These are phyloP conservation scores for Mus spretus DNA, from an alignment of 2,797 vertebrate species.

Conservation along the genomic window DNA sequence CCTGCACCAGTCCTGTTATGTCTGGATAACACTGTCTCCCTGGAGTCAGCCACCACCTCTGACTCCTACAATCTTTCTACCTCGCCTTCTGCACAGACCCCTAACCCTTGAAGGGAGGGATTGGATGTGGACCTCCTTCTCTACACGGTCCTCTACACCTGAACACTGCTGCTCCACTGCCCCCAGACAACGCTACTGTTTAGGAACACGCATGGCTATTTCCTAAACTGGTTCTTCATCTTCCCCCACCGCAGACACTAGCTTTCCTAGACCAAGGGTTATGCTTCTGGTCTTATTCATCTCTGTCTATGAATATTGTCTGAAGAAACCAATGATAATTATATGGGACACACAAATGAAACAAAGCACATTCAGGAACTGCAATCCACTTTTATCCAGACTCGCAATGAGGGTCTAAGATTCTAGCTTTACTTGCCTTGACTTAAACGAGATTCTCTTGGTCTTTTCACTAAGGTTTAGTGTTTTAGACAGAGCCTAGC, in stretches of 20 bases:
- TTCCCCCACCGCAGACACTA: neutral
- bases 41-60: neutral
- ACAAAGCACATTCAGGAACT: neutral
- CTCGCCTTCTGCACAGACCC: neutral
- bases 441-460: neutral
- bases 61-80: neutral
- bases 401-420: neutral
- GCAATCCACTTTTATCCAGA: conserved; percentile 6
- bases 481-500: neutral
- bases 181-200: neutral
- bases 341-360: neutral
- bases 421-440: neutral
- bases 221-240: neutral
- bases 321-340: neutral
- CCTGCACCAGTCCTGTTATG: neutral
- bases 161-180: neutral
- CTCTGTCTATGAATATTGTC: neutral
- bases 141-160: neutral
- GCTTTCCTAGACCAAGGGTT: no score
- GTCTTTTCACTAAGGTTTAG: neutral
- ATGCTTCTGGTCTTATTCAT: neutral
- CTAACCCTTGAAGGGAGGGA: neutral
- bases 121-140: no score
- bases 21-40: neutral
- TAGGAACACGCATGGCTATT: neutral